Evolutionary conservation across 2,888 invertebrate species (phyloP).

Genomic region (Brachyptera risi): DNA sequence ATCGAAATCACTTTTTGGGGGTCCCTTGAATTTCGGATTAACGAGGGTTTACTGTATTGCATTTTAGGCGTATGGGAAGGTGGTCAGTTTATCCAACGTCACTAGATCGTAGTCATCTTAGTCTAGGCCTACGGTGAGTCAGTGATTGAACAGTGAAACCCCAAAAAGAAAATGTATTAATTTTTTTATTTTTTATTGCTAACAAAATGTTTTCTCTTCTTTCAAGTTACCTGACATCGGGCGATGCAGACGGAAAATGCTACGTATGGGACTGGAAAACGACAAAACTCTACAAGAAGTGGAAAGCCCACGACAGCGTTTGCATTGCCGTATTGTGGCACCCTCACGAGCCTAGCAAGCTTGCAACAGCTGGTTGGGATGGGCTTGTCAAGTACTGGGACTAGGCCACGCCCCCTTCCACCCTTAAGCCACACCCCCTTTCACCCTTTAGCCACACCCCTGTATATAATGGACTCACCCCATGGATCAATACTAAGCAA

Average conservation of each 20-base stretch:
- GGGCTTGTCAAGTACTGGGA: conserved; percentile 99
- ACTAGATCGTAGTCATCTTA: too few relatives aligned
- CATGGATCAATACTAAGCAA: conserved; percentile 30
- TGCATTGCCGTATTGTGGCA: conserved; percentile 96
- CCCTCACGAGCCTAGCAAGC: conserved; percentile 95
- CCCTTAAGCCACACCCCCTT: conserved; percentile 35
- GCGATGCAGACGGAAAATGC: conserved; percentile 98
- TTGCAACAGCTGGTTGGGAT: conserved; percentile 99
- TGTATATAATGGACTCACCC: conserved; percentile 23
- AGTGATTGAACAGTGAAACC: too few relatives aligned
- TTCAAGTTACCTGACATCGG: conserved; percentile 88
- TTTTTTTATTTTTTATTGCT: too few relatives aligned
- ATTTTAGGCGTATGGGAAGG: too few relatives aligned
- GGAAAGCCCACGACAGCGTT: conserved; percentile 98
- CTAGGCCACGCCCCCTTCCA: conserved; percentile 45
- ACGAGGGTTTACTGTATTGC: too few relatives aligned
- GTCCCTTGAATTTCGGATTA: too few relatives aligned
- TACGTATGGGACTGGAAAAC: conserved; percentile 99
- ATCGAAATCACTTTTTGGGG: too few relatives aligned
- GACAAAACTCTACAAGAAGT: conserved; percentile 95
- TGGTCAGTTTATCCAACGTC: too few relatives aligned
- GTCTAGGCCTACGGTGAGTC: too few relatives aligned
- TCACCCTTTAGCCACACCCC: too few relatives aligned
- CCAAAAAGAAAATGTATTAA: too few relatives aligned
- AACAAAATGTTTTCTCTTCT: too few relatives aligned